Evolutionary conservation across 1,140 invertebrate genomes (phyloP).

Genomic region (Delia radicum): DNA sequence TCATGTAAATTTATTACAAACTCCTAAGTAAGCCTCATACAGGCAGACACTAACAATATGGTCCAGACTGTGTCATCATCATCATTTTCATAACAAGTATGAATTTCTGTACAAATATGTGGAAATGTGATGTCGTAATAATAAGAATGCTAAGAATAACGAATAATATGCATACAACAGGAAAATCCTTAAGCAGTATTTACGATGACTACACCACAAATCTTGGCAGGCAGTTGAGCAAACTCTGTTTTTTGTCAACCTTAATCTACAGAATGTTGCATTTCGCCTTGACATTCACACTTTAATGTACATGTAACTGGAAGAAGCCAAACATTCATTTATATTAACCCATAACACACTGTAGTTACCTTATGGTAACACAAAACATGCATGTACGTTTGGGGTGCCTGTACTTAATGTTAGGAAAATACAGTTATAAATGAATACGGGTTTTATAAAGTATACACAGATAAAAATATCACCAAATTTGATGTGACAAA

Average conservation of each 20-base stretch:
- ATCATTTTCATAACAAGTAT: background rate
- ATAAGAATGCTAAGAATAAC: no score
- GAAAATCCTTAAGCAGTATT: slow-evolving; percentile 12
- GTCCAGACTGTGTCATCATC: background rate
- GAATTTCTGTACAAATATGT: slow-evolving; percentile 19
- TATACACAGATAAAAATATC: no score
- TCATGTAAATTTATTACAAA: background rate
- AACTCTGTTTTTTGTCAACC: background rate
- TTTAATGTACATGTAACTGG: background rate
- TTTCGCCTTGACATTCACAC: slow-evolving; percentile 19
- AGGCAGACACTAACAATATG: background rate
- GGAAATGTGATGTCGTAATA: slow-evolving; percentile 11
- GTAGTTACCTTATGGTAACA: no score
- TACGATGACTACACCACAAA: background rate
- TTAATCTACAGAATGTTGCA: slow-evolving; percentile 13
- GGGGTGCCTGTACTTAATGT: no score
- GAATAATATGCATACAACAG: slow-evolving; percentile 11
- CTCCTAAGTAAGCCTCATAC: background rate
- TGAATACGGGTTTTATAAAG: no score
- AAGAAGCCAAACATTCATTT: background rate
- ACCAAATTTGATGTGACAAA: no score
- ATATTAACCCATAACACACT: no score
- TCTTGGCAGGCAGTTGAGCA: background rate
- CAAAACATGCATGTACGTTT: no score
- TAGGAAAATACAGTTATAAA: no score